These are phyloP conservation scores for Nesidiocoris tenuis DNA, from an alignment of 2,888 invertebrate species.

Conservation along the genomic window DNA sequence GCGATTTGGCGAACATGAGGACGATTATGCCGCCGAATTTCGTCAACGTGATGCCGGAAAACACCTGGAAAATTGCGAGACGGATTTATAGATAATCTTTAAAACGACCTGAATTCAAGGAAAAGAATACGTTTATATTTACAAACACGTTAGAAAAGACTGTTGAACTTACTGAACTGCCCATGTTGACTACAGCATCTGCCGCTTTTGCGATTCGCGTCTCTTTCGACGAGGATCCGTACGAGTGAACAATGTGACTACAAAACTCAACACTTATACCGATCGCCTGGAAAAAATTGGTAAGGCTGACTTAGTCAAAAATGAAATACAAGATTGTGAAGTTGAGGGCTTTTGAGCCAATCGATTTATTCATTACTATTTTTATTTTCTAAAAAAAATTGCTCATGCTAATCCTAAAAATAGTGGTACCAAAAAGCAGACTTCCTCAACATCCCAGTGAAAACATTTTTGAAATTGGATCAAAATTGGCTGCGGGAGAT, in stretches of 20 bases:
- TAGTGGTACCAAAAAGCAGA: neutral
- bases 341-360: no score
- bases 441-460: no score
- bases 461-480: no score
- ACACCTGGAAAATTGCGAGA: conserved; percentile 61
- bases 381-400: no score
- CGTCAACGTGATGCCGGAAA: conserved; percentile 96
- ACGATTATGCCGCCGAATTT: conserved; percentile 97
- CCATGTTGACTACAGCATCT: conserved; percentile 85
- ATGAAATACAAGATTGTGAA: neutral
- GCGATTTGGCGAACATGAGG: conserved; percentile 94
- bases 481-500: neutral
- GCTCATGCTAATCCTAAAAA: neutral
- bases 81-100: no score
- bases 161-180: conserved; percentile 82
- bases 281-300: conserved; percentile 75
- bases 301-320: no score
- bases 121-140: no score
- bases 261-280: conserved; percentile 99
- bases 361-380: neutral
- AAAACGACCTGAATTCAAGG: no score
- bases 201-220: conserved; percentile 74
- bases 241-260: conserved; percentile 93
- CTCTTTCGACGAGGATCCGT: conserved; percentile 73
- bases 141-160: no score